Evolutionary conservation across 2,113 vertebrate species (phyloP).

Genomic region (Chrysemys picta): DNA sequence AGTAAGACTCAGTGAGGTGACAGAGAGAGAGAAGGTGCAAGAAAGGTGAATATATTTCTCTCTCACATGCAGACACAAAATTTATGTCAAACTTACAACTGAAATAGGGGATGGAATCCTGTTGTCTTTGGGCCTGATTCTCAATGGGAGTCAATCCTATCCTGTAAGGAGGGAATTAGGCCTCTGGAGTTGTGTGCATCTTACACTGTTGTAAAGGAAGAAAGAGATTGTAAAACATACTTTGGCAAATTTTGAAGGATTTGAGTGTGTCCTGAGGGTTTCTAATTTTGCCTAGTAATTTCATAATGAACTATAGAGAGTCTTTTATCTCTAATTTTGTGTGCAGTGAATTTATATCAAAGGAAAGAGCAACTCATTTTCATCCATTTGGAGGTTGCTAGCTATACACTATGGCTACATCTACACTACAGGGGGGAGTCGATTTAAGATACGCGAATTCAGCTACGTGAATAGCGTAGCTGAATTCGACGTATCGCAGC

Average conservation of each 20-base stretch:
- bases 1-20: not conserved
- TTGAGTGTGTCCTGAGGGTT: not conserved
- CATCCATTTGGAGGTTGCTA: not conserved
- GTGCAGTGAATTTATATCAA: slow-evolving; percentile 38
- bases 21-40: not conserved
- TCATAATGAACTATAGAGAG: slow-evolving; percentile 16
- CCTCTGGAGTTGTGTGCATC: not conserved
- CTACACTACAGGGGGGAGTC: too few relatives aligned
- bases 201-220: not conserved
- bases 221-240: not conserved
- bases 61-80: too few relatives aligned
- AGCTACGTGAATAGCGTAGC: too few relatives aligned
- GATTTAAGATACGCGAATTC: too few relatives aligned
- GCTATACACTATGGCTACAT: not conserved
- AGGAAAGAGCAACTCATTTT: not conserved
- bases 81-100: too few relatives aligned
- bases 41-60: not conserved
- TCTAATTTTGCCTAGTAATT: slow-evolving; percentile 32
- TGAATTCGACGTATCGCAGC: too few relatives aligned
- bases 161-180: not conserved
- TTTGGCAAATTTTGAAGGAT: slow-evolving; percentile 3
- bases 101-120: not conserved
- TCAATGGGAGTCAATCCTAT: not conserved
- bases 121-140: not conserved
- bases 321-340: slow-evolving; percentile 41